Percentiles rank a stretch among this genome's conserved stretches.
Evolutionary conservation across 2,888 invertebrate genomes (phyloP).

Genomic region (Archips crataeganus): DNA sequence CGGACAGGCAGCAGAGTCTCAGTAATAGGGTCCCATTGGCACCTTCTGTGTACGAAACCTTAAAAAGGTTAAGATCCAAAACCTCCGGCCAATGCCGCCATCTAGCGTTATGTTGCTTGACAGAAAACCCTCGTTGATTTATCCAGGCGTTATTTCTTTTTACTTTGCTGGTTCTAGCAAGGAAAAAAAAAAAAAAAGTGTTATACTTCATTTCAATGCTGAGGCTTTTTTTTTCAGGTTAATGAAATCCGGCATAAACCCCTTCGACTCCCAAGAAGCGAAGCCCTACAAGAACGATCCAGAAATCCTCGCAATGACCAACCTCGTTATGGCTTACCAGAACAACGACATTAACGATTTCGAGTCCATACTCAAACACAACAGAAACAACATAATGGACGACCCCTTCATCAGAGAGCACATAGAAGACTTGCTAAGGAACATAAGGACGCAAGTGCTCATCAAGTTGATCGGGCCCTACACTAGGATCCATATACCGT

Average conservation of each 20-base stretch:
- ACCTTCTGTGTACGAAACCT: too few species aligned
- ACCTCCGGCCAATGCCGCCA: too few species aligned
- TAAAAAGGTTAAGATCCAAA: too few species aligned
- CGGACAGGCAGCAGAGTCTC: too few species aligned
- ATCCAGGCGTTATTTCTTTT: too few species aligned
- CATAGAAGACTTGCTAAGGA: constrained; percentile 97
- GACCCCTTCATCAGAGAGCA: constrained; percentile 99
- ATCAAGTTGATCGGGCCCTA: constrained; percentile 99
- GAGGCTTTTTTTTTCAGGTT: constrained; percentile 85
- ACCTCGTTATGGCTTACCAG: constrained; percentile 98
- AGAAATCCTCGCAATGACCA: constrained; percentile 99
- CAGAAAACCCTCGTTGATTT: too few species aligned
- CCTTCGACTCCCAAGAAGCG: constrained; percentile 99
- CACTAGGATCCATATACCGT: constrained; percentile 98
- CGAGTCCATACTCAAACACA: constrained; percentile 97
- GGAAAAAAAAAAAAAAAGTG: too few species aligned
- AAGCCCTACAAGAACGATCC: constrained; percentile 99
- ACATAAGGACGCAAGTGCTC: constrained; percentile 98
- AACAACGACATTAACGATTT: constrained; percentile 99
- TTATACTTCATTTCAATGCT: too few species aligned
- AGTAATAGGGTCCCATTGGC: too few species aligned
- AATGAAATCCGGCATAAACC: constrained; percentile 99
- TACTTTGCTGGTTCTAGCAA: too few species aligned
- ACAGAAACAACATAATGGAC: constrained; percentile 97
- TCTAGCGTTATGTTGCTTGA: too few species aligned